Conservation (phyloP, 2,797 vertebrate genomes). For the Heterohyrax brucei region DNA sequence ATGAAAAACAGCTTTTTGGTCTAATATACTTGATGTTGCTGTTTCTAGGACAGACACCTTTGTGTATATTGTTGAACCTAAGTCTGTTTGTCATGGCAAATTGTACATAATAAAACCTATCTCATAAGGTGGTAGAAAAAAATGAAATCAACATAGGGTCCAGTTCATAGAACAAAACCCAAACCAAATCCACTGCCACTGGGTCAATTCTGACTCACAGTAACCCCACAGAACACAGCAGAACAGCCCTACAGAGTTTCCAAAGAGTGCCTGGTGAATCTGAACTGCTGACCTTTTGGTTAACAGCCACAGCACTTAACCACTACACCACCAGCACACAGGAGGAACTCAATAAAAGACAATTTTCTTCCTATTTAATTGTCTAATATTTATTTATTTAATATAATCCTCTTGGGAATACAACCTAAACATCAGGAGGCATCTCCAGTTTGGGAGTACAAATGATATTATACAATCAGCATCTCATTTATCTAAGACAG, state of each 20-base stretch:
- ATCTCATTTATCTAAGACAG: not conserved
- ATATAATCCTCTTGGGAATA: slow-evolving; percentile 20
- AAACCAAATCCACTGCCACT: too few relatives aligned
- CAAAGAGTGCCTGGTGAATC: too few relatives aligned
- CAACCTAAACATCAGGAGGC: slow-evolving; percentile 33
- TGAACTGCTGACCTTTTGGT: too few relatives aligned
- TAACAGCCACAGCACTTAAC: too few relatives aligned
- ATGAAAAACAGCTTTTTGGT: not conserved
- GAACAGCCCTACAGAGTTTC: too few relatives aligned
- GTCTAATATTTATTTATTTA: slow-evolving; percentile 23
- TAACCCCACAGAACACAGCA: too few relatives aligned
- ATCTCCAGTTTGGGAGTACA: not conserved
- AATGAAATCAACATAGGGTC: not conserved
- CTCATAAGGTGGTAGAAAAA: not conserved
- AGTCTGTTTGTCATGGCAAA: slow-evolving; percentile 1
- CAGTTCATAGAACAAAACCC: not conserved
- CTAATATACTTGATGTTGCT: slow-evolving; percentile 8
- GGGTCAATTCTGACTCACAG: too few relatives aligned
- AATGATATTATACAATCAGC: slow-evolving; percentile 8
- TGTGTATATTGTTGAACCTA: not conserved
- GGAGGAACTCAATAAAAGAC: slow-evolving; percentile 27
- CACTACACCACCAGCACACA: not conserved
- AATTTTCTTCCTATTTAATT: slow-evolving; percentile 1
- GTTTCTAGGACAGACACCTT: not conserved
- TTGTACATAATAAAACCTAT: slow-evolving; percentile 29